phyloP scores from a whole-genome alignment of 1,140 invertebrate genomes.

The Drosophila pachea region DNA sequence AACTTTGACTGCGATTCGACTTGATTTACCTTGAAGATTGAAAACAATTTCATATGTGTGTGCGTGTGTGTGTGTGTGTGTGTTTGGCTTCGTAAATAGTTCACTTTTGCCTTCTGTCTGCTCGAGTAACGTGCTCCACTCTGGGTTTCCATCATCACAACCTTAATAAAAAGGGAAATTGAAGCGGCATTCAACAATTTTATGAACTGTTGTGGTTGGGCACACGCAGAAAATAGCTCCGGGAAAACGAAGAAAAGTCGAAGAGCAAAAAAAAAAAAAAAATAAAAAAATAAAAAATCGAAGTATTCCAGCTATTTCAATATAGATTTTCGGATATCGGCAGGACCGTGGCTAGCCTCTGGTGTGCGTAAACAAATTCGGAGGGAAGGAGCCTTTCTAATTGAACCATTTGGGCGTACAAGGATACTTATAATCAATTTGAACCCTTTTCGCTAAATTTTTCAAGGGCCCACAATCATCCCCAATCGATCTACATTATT shows the following conservation, averaged over 20 bases:
- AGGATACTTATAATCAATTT: slow-evolving; percentile 40
- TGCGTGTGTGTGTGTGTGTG: too few species aligned
- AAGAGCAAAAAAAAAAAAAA: too few species aligned
- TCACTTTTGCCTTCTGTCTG: too few species aligned
- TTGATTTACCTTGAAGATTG: too few species aligned
- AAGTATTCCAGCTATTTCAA: slow-evolving; percentile 5
- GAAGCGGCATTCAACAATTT: not conserved
- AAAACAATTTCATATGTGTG: too few species aligned
- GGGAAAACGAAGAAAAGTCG: too few species aligned
- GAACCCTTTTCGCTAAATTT: slow-evolving; percentile 60
- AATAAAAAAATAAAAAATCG: not conserved
- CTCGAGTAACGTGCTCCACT: too few species aligned
- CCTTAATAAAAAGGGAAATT: too few species aligned
- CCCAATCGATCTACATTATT: slow-evolving; percentile 73
- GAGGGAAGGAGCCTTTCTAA: not conserved
- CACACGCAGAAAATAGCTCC: not conserved
- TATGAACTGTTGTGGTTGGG: not conserved
- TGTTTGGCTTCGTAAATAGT: too few species aligned
- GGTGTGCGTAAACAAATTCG: slow-evolving; percentile 5
- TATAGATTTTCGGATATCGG: not conserved
- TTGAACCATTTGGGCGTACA: slow-evolving; percentile 17
- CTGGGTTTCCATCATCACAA: too few species aligned
- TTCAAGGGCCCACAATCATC: slow-evolving; percentile 39
- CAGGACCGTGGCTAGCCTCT: not conserved
- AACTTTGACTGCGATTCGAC: too few species aligned